These are phyloP conservation scores for Parelbella ahira DNA, from an alignment of 2,888 invertebrate species.

Conservation along the genomic window DNA sequence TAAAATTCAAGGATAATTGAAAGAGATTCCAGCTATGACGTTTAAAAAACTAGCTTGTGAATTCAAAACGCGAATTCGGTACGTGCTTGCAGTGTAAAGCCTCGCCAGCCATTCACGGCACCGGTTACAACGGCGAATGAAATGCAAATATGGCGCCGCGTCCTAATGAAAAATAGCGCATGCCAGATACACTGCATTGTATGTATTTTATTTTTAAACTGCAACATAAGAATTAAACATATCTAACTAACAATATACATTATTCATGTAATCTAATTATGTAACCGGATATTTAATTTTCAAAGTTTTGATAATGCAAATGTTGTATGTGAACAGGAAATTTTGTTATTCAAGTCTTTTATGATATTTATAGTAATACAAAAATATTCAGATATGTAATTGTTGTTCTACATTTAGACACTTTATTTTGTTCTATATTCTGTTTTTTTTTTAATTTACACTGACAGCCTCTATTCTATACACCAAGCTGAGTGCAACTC, in stretches of 20 bases:
- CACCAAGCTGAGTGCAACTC: no score
- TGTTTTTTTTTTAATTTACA: no score
- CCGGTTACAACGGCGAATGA: slow-evolving; percentile 32
- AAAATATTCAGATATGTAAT: no score
- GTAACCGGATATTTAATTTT: background rate
- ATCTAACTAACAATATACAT: background rate
- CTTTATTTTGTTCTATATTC: no score
- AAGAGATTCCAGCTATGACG: slow-evolving; percentile 24
- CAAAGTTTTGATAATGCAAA: no score
- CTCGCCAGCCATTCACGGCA: slow-evolving; percentile 27
- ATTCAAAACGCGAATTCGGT: slow-evolving; percentile 32
- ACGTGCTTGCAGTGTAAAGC: slow-evolving; percentile 30
- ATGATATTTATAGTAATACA: no score
- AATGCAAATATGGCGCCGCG: slow-evolving; percentile 28
- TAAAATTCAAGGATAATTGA: slow-evolving; percentile 27
- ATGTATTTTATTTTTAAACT: slow-evolving; percentile 10
- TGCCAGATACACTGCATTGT: slow-evolving; percentile 6
- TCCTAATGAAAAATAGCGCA: slow-evolving; percentile 9
- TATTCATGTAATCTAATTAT: slow-evolving; percentile 7
- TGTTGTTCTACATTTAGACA: no score
- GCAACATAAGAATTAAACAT: no score
- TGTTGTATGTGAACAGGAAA: no score
- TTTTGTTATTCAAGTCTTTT: no score
- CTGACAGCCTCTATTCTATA: no score
- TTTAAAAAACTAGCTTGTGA: slow-evolving; percentile 29